phyloP scores from a whole-genome alignment of 2,113 vertebrate species.

The Cheirogaleus medius region DNA sequence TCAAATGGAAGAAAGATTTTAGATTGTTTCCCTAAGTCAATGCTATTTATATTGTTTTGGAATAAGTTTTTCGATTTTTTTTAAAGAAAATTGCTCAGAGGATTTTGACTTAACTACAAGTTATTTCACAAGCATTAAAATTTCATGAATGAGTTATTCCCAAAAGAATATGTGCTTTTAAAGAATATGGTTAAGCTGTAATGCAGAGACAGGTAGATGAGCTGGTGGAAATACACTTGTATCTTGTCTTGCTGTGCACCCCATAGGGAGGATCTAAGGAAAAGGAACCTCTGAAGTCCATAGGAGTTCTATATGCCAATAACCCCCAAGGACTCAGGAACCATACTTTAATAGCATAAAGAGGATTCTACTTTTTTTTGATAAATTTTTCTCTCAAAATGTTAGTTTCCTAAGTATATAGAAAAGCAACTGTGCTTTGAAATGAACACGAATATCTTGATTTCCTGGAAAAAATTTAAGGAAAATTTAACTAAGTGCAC shows the following conservation, averaged over 20 bases:
- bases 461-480: not conserved
- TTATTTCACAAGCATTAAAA: conserved; percentile 12
- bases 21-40: not conserved
- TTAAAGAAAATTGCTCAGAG: conserved; percentile 26
- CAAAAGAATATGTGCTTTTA: not conserved
- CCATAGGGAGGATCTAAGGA: conserved; percentile 22
- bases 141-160: not conserved
- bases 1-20: not conserved
- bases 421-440: conserved; percentile 31
- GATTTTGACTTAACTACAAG: conserved; percentile 28
- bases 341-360: not conserved
- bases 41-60: not conserved
- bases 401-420: not conserved
- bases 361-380: not conserved
- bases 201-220: not conserved
- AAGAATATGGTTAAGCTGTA: not conserved
- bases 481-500: not conserved
- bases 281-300: not conserved
- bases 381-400: not conserved
- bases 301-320: not conserved
- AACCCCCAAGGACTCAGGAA: not conserved
- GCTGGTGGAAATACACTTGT: not conserved
- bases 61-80: conserved; percentile 5
- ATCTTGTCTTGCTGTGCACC: not conserved
- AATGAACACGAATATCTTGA: not conserved